These are phyloP conservation scores for Delichon dasypus DNA, from an alignment of 2,797 vertebrate species.

Conservation along the genomic window DNA sequence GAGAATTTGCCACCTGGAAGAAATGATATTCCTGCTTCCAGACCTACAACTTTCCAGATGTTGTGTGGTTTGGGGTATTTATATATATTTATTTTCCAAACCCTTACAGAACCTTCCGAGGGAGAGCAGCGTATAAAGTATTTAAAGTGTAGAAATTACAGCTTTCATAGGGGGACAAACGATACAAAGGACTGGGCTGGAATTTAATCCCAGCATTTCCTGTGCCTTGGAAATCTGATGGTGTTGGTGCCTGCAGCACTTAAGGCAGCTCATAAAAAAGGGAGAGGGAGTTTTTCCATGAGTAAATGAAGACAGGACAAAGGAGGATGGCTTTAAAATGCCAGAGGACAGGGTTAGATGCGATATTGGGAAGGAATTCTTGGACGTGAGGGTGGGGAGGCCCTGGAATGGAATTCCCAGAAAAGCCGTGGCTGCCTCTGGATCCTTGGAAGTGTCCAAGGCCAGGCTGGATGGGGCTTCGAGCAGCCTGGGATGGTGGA, in stretches of 20 bases:
- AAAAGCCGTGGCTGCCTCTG: background rate
- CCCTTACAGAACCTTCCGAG: background rate
- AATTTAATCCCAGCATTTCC: background rate
- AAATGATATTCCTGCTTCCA: background rate
- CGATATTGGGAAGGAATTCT: background rate
- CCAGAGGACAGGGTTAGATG: background rate
- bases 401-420: background rate
- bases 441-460: background rate
- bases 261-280: background rate
- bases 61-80: background rate
- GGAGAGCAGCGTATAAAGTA: background rate
- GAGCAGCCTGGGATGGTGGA: accelerated
- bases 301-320: background rate
- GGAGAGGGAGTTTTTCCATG: background rate
- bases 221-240: background rate
- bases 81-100: background rate
- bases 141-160: too few relatives aligned
- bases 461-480: accelerated
- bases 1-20: background rate
- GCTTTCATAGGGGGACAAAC: background rate
- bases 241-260: background rate
- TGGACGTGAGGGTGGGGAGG: background rate
- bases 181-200: background rate
- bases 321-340: background rate
- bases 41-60: background rate